These are phyloP conservation scores for Gymnoscopelus microlampas DNA, from an alignment of 2,797 vertebrate species.

Conservation along the genomic window DNA sequence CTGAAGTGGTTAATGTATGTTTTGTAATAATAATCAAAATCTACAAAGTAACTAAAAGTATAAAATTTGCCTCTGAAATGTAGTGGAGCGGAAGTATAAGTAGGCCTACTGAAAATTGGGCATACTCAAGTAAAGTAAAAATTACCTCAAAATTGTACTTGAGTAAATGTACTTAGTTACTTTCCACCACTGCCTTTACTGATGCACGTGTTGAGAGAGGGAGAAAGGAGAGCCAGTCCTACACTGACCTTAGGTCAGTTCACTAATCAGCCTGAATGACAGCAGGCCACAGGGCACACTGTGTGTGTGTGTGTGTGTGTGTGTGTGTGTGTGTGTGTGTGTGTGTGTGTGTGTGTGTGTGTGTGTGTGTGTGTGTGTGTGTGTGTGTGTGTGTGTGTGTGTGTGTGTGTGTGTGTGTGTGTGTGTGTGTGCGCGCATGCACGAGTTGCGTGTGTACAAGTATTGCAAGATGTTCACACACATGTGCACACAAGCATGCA, in stretches of 20 bases:
- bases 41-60: too few relatives aligned
- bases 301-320: slow-evolving; percentile 11
- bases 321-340: slow-evolving; percentile 10
- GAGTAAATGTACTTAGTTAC: too few relatives aligned
- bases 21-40: too few relatives aligned
- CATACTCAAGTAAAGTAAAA: too few relatives aligned
- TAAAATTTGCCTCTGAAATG: not conserved
- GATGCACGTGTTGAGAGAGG: too few relatives aligned
- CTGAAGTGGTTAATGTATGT: too few relatives aligned
- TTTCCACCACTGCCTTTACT: too few relatives aligned
- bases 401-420: slow-evolving; percentile 12
- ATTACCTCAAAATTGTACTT: too few relatives aligned
- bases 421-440: slow-evolving; percentile 39
- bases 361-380: slow-evolving; percentile 7
- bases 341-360: slow-evolving; percentile 7
- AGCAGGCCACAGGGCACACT: slow-evolving; percentile 15
- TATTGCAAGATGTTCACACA: slow-evolving; percentile 50
- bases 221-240: slow-evolving; percentile 59
- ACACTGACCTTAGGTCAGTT: slow-evolving; percentile 72
- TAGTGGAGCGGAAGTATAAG: slow-evolving; percentile 24
- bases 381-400: slow-evolving; percentile 3
- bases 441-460: slow-evolving; percentile 50
- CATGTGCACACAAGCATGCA: slow-evolving; percentile 49
- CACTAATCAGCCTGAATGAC: slow-evolving; percentile 75
- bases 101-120: too few relatives aligned